phyloP scores from a whole-genome alignment of 2,888 invertebrate genomes.

The Fragum fragum region DNA sequence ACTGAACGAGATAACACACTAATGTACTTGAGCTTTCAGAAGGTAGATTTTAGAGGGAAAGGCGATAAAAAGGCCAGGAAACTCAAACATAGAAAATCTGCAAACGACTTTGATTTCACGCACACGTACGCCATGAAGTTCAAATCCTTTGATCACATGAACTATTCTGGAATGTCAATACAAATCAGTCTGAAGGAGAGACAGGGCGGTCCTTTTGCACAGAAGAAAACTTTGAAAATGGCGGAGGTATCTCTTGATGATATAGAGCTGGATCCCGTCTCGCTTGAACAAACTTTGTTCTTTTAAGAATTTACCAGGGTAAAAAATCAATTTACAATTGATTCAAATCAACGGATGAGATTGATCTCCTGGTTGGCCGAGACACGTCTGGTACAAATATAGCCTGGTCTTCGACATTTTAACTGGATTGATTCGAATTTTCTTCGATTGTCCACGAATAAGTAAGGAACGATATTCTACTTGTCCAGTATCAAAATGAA shows the following conservation, averaged over 20 bases:
- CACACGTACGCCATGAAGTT: neutral
- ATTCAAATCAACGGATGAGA: no score
- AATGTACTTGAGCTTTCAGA: neutral
- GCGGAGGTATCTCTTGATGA: neutral
- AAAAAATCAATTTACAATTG: no score
- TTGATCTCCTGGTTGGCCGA: no score
- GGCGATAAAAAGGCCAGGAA: neutral
- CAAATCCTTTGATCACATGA: neutral
- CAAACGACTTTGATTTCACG: neutral
- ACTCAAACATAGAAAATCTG: neutral
- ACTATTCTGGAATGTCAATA: neutral
- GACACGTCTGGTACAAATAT: no score
- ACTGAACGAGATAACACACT: neutral
- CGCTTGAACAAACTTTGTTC: neutral
- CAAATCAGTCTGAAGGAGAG: neutral
- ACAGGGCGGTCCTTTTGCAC: neutral
- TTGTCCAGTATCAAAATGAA: no score
- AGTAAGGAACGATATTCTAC: no score
- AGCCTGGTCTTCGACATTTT: no score
- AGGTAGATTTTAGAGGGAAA: neutral
- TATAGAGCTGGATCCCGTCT: neutral
- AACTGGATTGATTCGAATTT: no score
- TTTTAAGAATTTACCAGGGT: neutral
- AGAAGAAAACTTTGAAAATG: neutral
- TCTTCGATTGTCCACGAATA: no score